Evolutionary conservation across 1,140 invertebrate species (phyloP).

Genomic region (Temnothorax curvispinosus): DNA sequence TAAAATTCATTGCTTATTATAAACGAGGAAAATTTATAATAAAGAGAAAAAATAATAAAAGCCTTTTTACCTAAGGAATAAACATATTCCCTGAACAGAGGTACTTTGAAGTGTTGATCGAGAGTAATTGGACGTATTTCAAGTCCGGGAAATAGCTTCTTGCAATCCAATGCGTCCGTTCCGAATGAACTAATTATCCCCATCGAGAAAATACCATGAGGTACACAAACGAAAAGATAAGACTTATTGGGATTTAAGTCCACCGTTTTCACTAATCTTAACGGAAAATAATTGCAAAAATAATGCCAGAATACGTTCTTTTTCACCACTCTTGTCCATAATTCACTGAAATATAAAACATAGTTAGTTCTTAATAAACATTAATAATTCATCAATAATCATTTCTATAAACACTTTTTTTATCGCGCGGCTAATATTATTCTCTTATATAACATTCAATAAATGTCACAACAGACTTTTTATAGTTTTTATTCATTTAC

Average conservation of each 20-base stretch:
- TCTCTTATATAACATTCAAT: not conserved
- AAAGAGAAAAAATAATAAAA: too few species aligned
- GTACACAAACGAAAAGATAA: conserved; percentile 95
- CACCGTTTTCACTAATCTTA: conserved; percentile 92
- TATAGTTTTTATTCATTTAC: not conserved
- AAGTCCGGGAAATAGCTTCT: conserved; percentile 93
- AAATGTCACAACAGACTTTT: not conserved
- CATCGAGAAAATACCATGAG: conserved; percentile 94
- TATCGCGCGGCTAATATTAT: not conserved
- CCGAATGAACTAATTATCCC: conserved; percentile 93
- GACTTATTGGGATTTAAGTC: conserved; percentile 93
- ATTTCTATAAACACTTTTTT: not conserved
- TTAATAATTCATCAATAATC: not conserved
- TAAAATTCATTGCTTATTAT: too few species aligned
- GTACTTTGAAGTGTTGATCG: conserved; percentile 92
- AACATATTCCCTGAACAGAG: conserved; percentile 92
- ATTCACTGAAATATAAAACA: conserved; percentile 56
- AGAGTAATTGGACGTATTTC: conserved; percentile 91
- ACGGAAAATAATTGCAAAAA: conserved; percentile 94
- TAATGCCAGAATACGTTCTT: conserved; percentile 90
- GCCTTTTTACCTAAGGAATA: conserved; percentile 86
- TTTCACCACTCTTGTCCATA: conserved; percentile 87
- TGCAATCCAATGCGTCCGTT: conserved; percentile 91
- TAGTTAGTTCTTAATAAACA: not conserved
- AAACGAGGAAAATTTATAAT: too few species aligned